Evolutionary conservation across 2,113 vertebrate genomes (phyloP).

Genomic region (Tor tambroides): DNA sequence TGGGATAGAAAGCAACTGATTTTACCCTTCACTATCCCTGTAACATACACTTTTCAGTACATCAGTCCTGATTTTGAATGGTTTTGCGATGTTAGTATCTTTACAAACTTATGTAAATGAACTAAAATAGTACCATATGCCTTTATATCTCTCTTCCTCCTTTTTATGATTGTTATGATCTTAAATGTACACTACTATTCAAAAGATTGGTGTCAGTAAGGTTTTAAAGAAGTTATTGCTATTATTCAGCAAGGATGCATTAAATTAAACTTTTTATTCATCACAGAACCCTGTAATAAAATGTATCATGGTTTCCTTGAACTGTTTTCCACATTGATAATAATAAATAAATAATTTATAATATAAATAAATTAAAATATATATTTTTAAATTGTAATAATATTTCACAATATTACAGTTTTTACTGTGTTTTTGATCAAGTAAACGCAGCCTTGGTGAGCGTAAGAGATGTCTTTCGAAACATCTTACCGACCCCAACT

Average conservation of each 20-base stretch:
- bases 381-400: no score
- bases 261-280: no score
- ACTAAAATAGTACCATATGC: neutral
- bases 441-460: neutral
- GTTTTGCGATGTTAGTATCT: neutral
- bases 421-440: neutral
- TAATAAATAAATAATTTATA: no score
- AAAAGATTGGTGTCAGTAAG: neutral
- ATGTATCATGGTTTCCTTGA: no score
- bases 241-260: neutral
- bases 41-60: neutral
- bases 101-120: neutral
- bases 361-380: no score
- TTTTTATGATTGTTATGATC: neutral
- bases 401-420: no score
- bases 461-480: neutral
- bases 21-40: neutral
- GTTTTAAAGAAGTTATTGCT: neutral
- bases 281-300: no score
- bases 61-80: neutral
- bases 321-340: no score
- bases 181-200: neutral
- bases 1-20: slow-evolving; percentile 26
- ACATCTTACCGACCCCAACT: neutral
- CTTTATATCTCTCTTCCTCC: neutral